phyloP scores from a whole-genome alignment of 1,140 invertebrate species.

The Drosophila pruinosa region DNA sequence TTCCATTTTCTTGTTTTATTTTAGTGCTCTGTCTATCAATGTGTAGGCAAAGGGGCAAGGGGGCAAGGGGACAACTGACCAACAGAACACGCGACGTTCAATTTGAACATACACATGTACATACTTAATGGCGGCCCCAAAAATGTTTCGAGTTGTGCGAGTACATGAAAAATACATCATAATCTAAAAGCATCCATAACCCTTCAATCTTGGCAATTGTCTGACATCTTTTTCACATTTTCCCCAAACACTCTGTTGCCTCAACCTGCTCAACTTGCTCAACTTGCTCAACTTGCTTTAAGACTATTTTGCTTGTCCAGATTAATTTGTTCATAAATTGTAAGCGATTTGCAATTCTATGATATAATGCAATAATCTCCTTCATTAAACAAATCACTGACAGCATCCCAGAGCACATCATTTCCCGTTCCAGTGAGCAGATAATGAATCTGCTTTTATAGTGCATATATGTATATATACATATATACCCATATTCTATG shows the following conservation, averaged over 20 bases:
- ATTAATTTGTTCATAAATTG: too few relatives aligned
- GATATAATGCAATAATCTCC: too few relatives aligned
- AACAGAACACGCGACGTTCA: neutral
- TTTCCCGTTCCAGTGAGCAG: neutral
- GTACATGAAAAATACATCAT: conserved; percentile 6
- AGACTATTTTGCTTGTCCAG: too few relatives aligned
- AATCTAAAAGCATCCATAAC: neutral
- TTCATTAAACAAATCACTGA: neutral
- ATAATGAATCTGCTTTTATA: neutral
- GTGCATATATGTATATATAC: neutral
- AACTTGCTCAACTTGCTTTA: neutral
- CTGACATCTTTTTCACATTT: conserved; percentile 2
- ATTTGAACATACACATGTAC: too few relatives aligned
- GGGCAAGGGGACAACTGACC: neutral
- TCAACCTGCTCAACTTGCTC: neutral
- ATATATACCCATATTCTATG: neutral
- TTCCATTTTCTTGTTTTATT: neutral
- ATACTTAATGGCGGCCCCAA: neutral
- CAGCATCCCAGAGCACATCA: too few relatives aligned
- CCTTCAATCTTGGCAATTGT: conserved; percentile 6
- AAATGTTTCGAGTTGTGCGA: neutral
- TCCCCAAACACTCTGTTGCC: neutral
- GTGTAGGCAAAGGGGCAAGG: neutral
- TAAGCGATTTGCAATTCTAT: too few relatives aligned
- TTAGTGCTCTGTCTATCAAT: neutral